phyloP scores from a whole-genome alignment of 2,888 invertebrate genomes.

The Linnaemya tessellans region DNA sequence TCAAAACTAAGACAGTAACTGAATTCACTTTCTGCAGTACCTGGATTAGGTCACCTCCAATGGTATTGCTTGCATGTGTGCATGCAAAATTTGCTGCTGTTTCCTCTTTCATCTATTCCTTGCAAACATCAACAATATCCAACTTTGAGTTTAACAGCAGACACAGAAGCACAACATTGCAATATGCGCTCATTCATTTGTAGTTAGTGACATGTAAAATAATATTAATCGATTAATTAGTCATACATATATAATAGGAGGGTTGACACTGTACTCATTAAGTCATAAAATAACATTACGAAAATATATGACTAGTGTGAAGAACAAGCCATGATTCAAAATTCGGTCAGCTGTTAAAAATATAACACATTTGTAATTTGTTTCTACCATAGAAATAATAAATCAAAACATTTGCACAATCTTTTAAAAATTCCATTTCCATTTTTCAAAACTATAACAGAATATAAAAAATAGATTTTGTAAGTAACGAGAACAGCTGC shows the following conservation, averaged over 20 bases:
- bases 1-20: slow-evolving; percentile 81
- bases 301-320: no score
- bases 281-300: no score
- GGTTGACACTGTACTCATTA: no score
- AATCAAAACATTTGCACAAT: no score
- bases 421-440: no score
- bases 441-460: no score
- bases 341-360: no score
- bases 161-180: slow-evolving; percentile 21
- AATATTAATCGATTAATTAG: neutral
- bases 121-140: slow-evolving; percentile 16
- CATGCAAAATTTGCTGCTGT: slow-evolving; percentile 49
- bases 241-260: neutral
- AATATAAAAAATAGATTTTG: no score
- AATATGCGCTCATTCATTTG: slow-evolving; percentile 36
- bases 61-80: slow-evolving; percentile 46
- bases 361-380: no score
- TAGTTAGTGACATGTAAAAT: neutral
- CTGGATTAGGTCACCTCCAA: slow-evolving; percentile 81
- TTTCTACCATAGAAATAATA: no score
- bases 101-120: slow-evolving; percentile 62
- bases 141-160: slow-evolving; percentile 18
- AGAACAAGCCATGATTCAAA: no score
- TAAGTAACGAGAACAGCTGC: no score
- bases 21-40: slow-evolving; percentile 80